Evolutionary conservation across 2,888 invertebrate species (phyloP), one percentile per base, ranked within the genome.

Genomic region (Euplagia quadripunctaria): DNA sequence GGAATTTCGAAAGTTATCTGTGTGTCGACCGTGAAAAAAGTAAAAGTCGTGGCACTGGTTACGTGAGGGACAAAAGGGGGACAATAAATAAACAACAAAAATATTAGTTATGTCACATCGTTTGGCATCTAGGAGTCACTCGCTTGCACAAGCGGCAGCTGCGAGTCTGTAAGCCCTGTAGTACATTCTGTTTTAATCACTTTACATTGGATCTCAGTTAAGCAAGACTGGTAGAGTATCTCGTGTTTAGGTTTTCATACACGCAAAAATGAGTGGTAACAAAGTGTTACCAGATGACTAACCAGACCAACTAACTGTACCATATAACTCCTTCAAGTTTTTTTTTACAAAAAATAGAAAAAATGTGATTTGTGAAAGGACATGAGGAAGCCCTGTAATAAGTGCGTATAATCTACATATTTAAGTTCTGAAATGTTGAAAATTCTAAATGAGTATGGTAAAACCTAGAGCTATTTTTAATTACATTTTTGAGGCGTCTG

Each of bases 401-500:
- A 31, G 31, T 31, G 1, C 31, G 31, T 31, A 31, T 1, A 31
- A 31, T 31, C 1, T 31, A 31, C 31, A 31, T 31, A 31, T 31
- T 31, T 31, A 31, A 31, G 31, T 31, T 31, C 0, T 46, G 43
- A 46, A 46, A 46, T 46, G 6, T 46, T 4, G 8, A 46, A 46
- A 6, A 3, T 46, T 46, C 4, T 46, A 3, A 9, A 9, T 8
- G 9, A 9, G 8, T 46, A 4, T 9, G 43, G 9, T 8, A 46
- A 3, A 1, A 46, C 9, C 8, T 46, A 3, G 3, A 64, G 17
- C 42, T 46, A 49, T 16, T 17, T 12, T 14, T 55, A 55, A 42
- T 70, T 69, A 63, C 41, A 58, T 61, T 70, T 73, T 67, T 68
- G 58, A 49, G 65, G 58, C 51, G 76, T 71, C 68, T 43, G 63